Evolutionary conservation across 2,797 vertebrate genomes (phyloP).

Genomic region (Artibeus lituratus): DNA sequence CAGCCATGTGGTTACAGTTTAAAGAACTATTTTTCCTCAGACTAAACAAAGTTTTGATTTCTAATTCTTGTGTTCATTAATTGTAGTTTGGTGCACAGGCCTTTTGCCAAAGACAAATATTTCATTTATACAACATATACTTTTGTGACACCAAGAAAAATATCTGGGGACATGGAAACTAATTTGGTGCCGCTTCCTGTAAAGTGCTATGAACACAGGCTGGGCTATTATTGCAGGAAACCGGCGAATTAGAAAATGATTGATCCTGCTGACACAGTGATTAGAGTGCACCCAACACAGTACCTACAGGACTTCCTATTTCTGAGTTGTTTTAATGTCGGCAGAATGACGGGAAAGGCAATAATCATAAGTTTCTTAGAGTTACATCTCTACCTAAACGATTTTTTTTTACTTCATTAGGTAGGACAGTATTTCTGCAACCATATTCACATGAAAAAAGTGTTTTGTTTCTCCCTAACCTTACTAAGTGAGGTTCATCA

Average conservation of each 20-base stretch:
- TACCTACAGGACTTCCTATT: slow-evolving; percentile 30
- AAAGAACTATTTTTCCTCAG: slow-evolving; percentile 83
- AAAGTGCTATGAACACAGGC: slow-evolving; percentile 70
- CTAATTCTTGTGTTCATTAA: slow-evolving; percentile 83
- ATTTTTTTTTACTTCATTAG: slow-evolving; percentile 18
- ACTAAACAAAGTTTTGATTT: slow-evolving; percentile 87
- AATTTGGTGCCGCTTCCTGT: slow-evolving; percentile 75
- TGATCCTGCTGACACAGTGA: slow-evolving; percentile 35
- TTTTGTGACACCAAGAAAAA: slow-evolving; percentile 66
- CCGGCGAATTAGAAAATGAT: slow-evolving; percentile 56
- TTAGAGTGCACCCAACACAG: slow-evolving; percentile 46
- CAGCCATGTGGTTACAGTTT: slow-evolving; percentile 80
- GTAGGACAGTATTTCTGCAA: neutral
- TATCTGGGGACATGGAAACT: slow-evolving; percentile 45
- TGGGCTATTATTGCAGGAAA: slow-evolving; percentile 64
- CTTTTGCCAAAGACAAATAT: slow-evolving; percentile 65
- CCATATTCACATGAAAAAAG: neutral
- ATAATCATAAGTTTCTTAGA: neutral
- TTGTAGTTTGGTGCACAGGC: slow-evolving; percentile 74
- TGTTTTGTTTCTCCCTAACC: neutral
- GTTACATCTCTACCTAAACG: neutral
- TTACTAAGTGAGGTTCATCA: neutral
- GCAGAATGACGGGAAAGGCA: slow-evolving; percentile 16
- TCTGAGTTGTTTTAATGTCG: slow-evolving; percentile 3
- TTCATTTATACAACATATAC: slow-evolving; percentile 73